Base-by-base conservation (phyloP, 2,888 invertebrate genomes). In the Rhaphigaster nebulosa region DNA sequence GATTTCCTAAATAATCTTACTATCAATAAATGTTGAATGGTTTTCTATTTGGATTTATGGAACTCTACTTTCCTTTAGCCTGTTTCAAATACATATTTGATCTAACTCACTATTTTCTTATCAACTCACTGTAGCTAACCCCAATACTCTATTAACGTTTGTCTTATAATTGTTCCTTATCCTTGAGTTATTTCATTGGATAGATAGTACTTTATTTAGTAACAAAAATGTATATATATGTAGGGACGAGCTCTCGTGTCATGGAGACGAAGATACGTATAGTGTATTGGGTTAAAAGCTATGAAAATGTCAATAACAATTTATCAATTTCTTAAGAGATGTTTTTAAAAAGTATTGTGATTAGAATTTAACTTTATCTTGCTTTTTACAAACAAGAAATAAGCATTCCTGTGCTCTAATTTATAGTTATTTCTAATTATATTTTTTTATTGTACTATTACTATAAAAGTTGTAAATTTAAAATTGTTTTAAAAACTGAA, bases 191-290 rank as follows among this genome's bases (percentile, higher is more conserved):
- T 80, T 80, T 80, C 80, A 80, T 80, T 80, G 41, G 80, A 80
- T 41, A 80, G 41, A 41, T 52, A 54, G 87, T 87, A 34, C 45
- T 56, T 34, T 54, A 88, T 89, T 90, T 91, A 89, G 90, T 91
- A 91, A 91, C 91, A 76, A 90, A 87, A 87, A n/a, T 90, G 90
- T 90, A 91, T 91, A 91, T 91, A 91, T 91, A 92, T 91, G 70
- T 92, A 92, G 92, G 92, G 91, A 90, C 92, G 90, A 92, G 92
- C 92, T 90, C 91, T 90, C 91, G 89, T 90, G 91, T 91, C 84
- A 91, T 92, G 91, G 92, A 92, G 91, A 92, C 91, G 91, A 92
- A 92, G 92, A 92, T 92, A 76, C 91, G 91, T 87, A 92, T 92
- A 90, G 92, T 92, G 84, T 92, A 92, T 91, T 91, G 92, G 92